These are phyloP conservation scores for Bhutanitis thaidina DNA, from an alignment of 2,888 invertebrate genomes.

Conservation along the genomic window DNA sequence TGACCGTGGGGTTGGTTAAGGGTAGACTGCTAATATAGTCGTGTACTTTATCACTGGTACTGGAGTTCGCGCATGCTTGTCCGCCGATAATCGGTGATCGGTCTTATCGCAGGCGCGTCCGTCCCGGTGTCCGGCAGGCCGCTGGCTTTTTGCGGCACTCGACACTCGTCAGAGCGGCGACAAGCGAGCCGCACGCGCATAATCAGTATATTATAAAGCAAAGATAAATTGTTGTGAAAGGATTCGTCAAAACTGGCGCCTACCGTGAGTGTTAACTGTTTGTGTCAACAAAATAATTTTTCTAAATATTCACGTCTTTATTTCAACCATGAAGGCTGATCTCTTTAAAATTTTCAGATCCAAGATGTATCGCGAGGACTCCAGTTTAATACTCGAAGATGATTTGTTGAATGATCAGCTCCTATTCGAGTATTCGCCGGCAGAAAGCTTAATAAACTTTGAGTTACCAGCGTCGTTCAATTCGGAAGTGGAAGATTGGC, in stretches of 20 bases:
- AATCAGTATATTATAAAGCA: not conserved
- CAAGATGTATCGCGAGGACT: constrained; percentile 59
- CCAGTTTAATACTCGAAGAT: constrained; percentile 51
- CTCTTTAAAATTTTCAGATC: constrained; percentile 37
- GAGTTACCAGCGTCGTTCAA: constrained; percentile 54
- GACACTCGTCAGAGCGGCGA: constrained; percentile 55
- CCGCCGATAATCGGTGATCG: constrained; percentile 66
- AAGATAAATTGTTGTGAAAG: not conserved
- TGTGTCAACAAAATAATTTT: not conserved
- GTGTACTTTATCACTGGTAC: not conserved
- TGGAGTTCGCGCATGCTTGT: constrained; percentile 6
- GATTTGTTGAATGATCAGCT: constrained; percentile 60
- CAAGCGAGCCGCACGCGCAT: constrained; percentile 46
- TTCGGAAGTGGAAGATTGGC: constrained; percentile 53
- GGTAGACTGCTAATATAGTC: not conserved
- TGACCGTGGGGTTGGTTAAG: not conserved
- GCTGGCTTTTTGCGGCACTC: constrained; percentile 30
- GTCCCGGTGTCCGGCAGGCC: constrained; percentile 55
- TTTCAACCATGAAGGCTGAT: not conserved
- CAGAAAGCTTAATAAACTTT: constrained; percentile 69
- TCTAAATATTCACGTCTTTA: not conserved
- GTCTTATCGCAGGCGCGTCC: constrained; percentile 61
- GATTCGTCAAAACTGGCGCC: constrained; percentile 1
- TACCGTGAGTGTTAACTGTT: constrained; percentile 5
- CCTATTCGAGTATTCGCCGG: constrained; percentile 66